Evolutionary conservation across 2,113 vertebrate genomes (phyloP).

Genomic region (Tylochromis polylepis): DNA sequence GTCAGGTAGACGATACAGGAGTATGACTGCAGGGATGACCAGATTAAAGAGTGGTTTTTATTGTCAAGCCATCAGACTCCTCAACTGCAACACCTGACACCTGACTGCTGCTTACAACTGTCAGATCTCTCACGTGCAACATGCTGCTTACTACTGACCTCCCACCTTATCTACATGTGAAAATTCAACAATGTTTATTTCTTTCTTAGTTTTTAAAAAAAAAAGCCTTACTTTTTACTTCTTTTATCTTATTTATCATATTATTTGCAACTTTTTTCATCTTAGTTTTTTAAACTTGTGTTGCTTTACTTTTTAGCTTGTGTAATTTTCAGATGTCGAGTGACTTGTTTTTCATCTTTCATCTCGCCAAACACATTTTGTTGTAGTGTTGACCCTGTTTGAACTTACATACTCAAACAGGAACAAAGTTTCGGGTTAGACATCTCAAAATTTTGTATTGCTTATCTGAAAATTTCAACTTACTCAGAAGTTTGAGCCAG

Average conservation of each 20-base stretch:
- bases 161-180: not conserved
- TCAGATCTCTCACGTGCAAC: not conserved
- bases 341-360: not conserved
- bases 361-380: not conserved
- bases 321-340: not conserved
- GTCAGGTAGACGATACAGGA: not conserved
- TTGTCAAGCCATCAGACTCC: not conserved
- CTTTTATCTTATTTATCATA: not conserved
- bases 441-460: not conserved
- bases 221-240: not conserved
- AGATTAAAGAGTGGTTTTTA: not conserved
- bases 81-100: not conserved
- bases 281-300: not conserved
- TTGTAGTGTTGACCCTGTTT: not conserved
- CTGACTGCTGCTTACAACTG: not conserved
- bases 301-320: not conserved
- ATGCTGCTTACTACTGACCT: not conserved
- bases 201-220: accelerated
- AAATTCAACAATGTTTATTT: not conserved
- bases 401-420: not conserved
- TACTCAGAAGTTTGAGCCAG: not conserved
- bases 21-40: not conserved
- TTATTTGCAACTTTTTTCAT: not conserved
- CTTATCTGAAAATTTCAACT: not conserved
- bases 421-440: not conserved